phyloP scores from a whole-genome alignment of 2,113 vertebrate genomes.

The Empidonax traillii region DNA sequence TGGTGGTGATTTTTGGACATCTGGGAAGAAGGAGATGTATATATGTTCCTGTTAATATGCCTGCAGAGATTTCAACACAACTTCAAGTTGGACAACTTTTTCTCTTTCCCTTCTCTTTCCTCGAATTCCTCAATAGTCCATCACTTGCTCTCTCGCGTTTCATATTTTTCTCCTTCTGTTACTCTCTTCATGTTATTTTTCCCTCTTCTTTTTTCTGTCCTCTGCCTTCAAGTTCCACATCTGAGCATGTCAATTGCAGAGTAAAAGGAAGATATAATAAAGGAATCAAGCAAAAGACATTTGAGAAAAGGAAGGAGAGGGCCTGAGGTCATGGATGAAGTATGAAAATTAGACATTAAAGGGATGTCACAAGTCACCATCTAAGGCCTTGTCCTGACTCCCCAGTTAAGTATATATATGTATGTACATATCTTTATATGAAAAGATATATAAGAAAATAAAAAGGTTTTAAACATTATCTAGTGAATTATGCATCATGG shows the following conservation, averaged over 20 bases:
- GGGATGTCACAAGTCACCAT: conserved; percentile 57
- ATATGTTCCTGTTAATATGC: not conserved
- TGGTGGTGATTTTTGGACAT: not conserved
- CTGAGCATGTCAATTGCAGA: conserved; percentile 47
- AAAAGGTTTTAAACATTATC: not conserved
- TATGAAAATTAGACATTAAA: conserved; percentile 61
- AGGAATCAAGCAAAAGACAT: conserved; percentile 48
- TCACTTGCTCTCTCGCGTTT: conserved; percentile 35
- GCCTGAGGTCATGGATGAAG: conserved; percentile 60
- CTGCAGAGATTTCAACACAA: not conserved
- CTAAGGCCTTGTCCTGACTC: conserved; percentile 56
- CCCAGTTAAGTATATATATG: conserved; percentile 60
- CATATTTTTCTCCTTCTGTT: conserved; percentile 28
- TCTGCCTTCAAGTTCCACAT: conserved; percentile 39
- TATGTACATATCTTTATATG: not conserved
- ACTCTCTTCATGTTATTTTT: conserved; percentile 35
- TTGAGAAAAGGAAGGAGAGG: conserved; percentile 57
- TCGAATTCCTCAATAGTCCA: conserved; percentile 1
- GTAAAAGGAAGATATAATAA: conserved; percentile 56
- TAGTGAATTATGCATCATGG: not conserved
- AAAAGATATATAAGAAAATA: not conserved
- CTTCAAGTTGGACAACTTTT: not conserved
- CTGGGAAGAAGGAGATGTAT: not conserved
- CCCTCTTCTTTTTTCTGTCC: conserved; percentile 58
- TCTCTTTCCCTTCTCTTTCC: conserved; percentile 29